Evolutionary conservation across 2,888 invertebrate genomes (phyloP), one percentile per base, ranked within the genome.

Genomic region (Eugnorisma glareosa): DNA sequence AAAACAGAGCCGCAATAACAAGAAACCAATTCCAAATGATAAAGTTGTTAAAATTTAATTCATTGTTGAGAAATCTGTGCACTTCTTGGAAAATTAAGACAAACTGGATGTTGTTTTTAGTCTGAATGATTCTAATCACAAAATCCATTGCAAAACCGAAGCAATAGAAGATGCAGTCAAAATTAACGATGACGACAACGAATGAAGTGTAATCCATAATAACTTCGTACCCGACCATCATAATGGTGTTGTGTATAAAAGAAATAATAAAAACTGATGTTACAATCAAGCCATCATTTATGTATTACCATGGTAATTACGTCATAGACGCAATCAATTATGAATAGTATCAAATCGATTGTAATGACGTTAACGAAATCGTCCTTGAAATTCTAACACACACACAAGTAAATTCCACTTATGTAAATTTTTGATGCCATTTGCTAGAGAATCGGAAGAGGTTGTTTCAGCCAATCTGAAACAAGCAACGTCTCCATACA

Each of bases 51-150:
- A 72, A 72, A 72, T 13, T 31, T 0, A 6, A n/a, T 4, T 48
- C 21, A n/a, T 51, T 37, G n/a, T 63, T 63, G 2, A 75, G 24
- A 31, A 75, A 40, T 71, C 24, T 71, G n/a, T 75, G 72, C 13
- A 71, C 37, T 61, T 71, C 31, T 71, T 75, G 72, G 51, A 67
- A 75, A 71, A 48, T 61, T 31, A 75, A 48, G 8, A 75, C 37
- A 40, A 75, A 75, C 5, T n/a, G 40, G 4, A 73, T 13, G 7
- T 21, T 8, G 24, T 40, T 72, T 48, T 63, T 51, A 8, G 24
- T n/a, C 18, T 75, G 24, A 24, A 48, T 48, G 24, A 48, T 24
- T 24, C 48, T 48, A 10, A 48, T 48, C 24, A 48, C 24, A 8
- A 71, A 48, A 59, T 75, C 61, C 48, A 71, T 61, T n/a, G 6